phyloP scores from a whole-genome alignment of 2,113 vertebrate genomes.

The Zapornia atra region DNA sequence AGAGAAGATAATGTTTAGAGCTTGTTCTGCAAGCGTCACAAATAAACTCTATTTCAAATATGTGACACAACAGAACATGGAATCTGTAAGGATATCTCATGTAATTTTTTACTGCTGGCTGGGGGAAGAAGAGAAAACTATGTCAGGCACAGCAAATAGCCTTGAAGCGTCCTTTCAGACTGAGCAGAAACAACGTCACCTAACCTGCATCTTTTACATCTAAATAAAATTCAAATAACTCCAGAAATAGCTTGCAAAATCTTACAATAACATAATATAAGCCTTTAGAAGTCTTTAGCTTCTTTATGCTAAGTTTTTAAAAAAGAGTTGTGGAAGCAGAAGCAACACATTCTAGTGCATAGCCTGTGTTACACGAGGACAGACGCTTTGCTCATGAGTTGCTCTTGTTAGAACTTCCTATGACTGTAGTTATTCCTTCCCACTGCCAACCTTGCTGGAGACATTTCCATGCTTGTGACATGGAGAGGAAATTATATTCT shows the following conservation, averaged over 20 bases:
- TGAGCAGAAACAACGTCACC: background rate
- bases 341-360: background rate
- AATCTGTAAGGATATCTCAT: background rate
- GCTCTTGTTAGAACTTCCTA: conserved; percentile 1
- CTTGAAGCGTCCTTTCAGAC: background rate
- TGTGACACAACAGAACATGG: background rate
- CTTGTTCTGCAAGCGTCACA: background rate
- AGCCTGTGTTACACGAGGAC: background rate
- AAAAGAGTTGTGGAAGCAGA: background rate
- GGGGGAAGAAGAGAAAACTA: background rate
- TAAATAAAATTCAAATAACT: conserved; percentile 17
- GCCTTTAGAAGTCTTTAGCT: background rate
- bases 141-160: background rate
- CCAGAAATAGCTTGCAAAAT: background rate
- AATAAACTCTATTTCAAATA: background rate
- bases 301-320: background rate
- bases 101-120: background rate
- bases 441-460: background rate
- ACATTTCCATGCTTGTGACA: conserved; percentile 19
- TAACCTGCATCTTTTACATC: background rate
- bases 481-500: conserved; percentile 26
- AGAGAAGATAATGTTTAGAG: background rate
- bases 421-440: conserved; percentile 3
- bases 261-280: background rate
- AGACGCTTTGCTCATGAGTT: background rate